phyloP scores from a whole-genome alignment of 2,888 invertebrate genomes.

The Tetropium fuscum region DNA sequence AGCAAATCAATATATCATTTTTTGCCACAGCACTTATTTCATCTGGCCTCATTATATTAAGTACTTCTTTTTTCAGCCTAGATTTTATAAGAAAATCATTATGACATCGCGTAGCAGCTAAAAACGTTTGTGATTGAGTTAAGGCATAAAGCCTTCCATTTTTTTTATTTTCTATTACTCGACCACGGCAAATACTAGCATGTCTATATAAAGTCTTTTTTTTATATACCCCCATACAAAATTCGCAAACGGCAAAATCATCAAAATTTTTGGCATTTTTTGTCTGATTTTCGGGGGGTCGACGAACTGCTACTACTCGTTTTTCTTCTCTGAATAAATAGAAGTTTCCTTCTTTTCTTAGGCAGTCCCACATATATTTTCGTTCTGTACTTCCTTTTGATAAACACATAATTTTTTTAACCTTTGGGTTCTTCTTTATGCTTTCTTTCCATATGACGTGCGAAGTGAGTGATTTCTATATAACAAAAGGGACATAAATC shows the following conservation, averaged over 20 bases:
- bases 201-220: conserved; percentile 16
- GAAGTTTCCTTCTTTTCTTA: conserved; percentile 22
- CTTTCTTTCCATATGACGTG: conserved; percentile 9
- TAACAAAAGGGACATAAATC: conserved; percentile 14
- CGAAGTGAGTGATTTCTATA: conserved; percentile 7
- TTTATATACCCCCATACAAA: conserved; percentile 15
- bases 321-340: conserved; percentile 15
- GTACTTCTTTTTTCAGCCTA: conserved; percentile 9
- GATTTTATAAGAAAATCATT: conserved; percentile 20
- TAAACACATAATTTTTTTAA: conserved; percentile 9
- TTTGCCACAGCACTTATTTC: conserved; percentile 16
- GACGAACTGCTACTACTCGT: conserved; percentile 12
- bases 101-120: conserved; percentile 14
- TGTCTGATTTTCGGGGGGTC: conserved; percentile 13
- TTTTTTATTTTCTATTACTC: conserved; percentile 10
- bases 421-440: conserved; percentile 1
- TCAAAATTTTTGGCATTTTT: conserved; percentile 20
- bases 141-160: conserved; percentile 11
- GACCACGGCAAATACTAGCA: conserved; percentile 7
- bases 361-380: conserved; percentile 18
- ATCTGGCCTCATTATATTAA: conserved; percentile 12
- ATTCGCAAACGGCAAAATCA: conserved; percentile 15
- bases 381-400: conserved; percentile 2
- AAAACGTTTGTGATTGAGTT: conserved; percentile 14
- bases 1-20: conserved; percentile 13